phyloP scores from a whole-genome alignment of 23 tunicate species.

The Styela plicata region DNA sequence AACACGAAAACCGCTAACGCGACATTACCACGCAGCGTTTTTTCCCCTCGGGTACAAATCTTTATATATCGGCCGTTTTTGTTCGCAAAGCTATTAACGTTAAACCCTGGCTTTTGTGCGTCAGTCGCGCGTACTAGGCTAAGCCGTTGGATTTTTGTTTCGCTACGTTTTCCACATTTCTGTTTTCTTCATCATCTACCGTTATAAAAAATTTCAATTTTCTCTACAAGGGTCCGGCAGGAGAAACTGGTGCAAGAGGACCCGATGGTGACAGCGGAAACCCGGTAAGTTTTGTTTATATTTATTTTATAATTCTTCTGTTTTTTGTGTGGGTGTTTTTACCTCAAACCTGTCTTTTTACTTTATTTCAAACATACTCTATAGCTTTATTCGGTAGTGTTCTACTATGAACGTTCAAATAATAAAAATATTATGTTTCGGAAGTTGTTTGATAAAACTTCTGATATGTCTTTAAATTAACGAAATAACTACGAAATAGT shows the following conservation, averaged over 20 bases:
- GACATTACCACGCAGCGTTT: neutral
- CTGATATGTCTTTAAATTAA: too few relatives aligned
- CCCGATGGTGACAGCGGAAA: neutral
- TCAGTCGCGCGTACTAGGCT: neutral
- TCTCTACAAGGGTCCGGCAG: neutral
- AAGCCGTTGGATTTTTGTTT: neutral
- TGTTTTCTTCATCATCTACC: neutral
- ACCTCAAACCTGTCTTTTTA: too few relatives aligned
- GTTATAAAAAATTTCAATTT: too few relatives aligned
- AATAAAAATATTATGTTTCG: too few relatives aligned
- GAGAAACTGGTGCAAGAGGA: neutral
- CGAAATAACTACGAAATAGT: too few relatives aligned
- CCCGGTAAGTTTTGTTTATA: neutral
- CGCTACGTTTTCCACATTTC: neutral
- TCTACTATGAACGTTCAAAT: too few relatives aligned
- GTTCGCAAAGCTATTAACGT: neutral
- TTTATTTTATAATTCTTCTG: too few relatives aligned
- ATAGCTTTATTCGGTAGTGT: too few relatives aligned
- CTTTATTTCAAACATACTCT: too few relatives aligned
- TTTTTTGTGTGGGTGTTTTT: too few relatives aligned
- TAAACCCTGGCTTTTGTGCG: constrained; percentile 9
- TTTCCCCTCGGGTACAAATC: neutral
- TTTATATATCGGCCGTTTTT: neutral
- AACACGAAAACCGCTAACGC: neutral
- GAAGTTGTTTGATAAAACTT: too few relatives aligned